Evolutionary conservation across 2,113 vertebrate genomes (phyloP).

Genomic region (Pontoporia blainvillei): DNA sequence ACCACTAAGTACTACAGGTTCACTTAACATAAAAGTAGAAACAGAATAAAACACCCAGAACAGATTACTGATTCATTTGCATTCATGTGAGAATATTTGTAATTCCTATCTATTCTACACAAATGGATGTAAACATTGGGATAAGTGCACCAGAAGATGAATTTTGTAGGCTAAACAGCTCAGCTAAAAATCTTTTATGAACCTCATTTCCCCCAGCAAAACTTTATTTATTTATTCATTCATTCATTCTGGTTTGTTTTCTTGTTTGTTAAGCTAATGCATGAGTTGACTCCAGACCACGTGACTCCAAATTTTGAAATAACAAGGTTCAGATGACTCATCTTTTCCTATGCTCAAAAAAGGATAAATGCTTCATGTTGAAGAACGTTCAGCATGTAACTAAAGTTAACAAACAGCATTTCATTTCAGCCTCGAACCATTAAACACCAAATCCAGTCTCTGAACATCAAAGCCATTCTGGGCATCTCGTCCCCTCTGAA

Average conservation of each 20-base stretch:
- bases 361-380: background rate
- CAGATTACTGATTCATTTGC: background rate
- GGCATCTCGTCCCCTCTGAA: background rate
- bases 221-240: background rate
- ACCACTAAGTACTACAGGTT: background rate
- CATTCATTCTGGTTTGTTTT: background rate
- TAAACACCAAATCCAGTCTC: background rate
- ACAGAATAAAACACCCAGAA: background rate
- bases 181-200: background rate
- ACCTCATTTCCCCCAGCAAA: constrained; percentile 13
- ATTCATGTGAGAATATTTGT: background rate
- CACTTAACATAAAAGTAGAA: background rate
- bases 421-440: background rate
- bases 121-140: background rate
- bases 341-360: constrained; percentile 44
- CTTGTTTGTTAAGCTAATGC: background rate
- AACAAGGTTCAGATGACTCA: constrained; percentile 9
- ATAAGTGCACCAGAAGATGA: background rate
- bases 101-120: background rate
- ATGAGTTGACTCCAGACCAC: background rate
- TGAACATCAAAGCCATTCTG: background rate
- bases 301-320: constrained; percentile 39
- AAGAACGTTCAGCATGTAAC: background rate
- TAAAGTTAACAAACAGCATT: constrained; percentile 32
- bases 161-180: background rate